These are phyloP conservation scores for Gallinago solitaria DNA, from an alignment of 2,797 vertebrate species.

Conservation along the genomic window DNA sequence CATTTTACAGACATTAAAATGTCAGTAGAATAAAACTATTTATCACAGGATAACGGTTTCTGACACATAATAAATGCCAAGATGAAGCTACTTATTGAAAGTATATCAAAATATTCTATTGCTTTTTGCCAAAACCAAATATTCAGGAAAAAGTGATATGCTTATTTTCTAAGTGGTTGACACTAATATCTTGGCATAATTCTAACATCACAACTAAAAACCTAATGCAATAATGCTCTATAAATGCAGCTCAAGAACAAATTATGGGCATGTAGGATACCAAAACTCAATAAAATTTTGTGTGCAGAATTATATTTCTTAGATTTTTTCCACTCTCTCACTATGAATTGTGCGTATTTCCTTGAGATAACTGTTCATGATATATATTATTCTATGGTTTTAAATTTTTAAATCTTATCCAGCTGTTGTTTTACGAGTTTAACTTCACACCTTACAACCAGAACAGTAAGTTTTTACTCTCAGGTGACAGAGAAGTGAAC, in stretches of 20 bases:
- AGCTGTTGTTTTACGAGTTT: neutral
- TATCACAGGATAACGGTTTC: constrained; percentile 74
- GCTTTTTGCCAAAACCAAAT: constrained; percentile 74
- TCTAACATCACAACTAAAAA: neutral
- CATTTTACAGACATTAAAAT: constrained; percentile 78
- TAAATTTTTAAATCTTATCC: neutral
- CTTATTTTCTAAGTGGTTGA: constrained; percentile 54
- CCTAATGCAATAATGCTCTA: neutral
- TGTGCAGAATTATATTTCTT: neutral
- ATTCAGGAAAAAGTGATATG: constrained; percentile 60
- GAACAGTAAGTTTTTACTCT: neutral
- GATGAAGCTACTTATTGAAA: constrained; percentile 73
- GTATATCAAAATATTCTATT: constrained; percentile 67
- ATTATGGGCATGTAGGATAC: neutral
- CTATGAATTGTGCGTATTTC: neutral
- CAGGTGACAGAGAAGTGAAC: neutral
- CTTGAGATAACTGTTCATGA: neutral
- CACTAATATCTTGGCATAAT: neutral
- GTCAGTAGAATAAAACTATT: constrained; percentile 76
- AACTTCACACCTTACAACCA: neutral
- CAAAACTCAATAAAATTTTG: neutral
- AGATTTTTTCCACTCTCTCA: neutral
- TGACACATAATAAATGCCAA: constrained; percentile 76
- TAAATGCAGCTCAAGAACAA: neutral
- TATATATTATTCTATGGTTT: neutral